Conservation (phyloP, 2,888 invertebrate species). For the Steinernema hermaphroditum region DNA sequence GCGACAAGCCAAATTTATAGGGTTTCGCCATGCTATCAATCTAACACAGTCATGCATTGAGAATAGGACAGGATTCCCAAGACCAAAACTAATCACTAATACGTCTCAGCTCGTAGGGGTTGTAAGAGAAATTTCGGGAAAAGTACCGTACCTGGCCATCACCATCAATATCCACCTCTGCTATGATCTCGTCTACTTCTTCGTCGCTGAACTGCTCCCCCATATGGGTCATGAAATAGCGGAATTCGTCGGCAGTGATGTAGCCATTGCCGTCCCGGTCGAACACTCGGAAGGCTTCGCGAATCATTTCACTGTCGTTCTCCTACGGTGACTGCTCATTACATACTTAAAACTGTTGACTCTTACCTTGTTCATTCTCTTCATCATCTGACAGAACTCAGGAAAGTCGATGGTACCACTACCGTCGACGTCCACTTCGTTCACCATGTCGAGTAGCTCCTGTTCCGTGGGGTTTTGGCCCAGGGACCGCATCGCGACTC, state of each 20-base stretch:
- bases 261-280: constrained; percentile 66
- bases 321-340: constrained; percentile 47
- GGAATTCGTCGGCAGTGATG: constrained; percentile 66
- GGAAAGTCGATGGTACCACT: constrained; percentile 55
- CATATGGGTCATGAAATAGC: constrained; percentile 67
- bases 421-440: constrained; percentile 59
- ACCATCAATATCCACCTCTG: constrained; percentile 66
- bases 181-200: constrained; percentile 67
- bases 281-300: constrained; percentile 66
- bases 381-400: constrained; percentile 62
- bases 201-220: constrained; percentile 67
- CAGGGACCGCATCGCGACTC: constrained; percentile 67
- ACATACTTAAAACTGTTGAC: neutral
- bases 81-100: neutral
- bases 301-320: constrained; percentile 67
- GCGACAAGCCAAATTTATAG: neutral
- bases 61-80: neutral
- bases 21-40: constrained; percentile 2
- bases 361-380: constrained; percentile 55
- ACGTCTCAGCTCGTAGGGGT: neutral
- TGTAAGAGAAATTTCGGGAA: neutral
- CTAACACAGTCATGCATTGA: constrained; percentile 12
- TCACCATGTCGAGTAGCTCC: constrained; percentile 66
- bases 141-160: constrained; percentile 65
- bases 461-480: constrained; percentile 68